Evolutionary conservation across 2,113 vertebrate genomes (phyloP), one percentile per base, ranked within the genome.

Genomic region (Spea multiplicata): DNA sequence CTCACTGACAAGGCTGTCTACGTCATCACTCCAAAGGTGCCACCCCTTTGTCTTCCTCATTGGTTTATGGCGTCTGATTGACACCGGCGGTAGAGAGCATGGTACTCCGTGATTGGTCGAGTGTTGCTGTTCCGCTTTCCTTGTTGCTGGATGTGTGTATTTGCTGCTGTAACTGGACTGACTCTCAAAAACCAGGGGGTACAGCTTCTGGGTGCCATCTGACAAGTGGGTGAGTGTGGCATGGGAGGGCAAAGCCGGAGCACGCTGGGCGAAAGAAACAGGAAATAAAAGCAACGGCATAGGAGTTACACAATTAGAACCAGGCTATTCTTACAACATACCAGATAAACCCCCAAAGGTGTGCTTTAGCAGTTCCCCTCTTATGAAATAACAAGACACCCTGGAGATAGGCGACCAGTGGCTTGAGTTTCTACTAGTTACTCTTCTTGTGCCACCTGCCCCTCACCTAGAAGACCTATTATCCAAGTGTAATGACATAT

Each of bases 111-210:
- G 75, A 78, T 78, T 78, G 75, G 75, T 57, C 46, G 57, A 12
- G 7, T 6, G 4, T 55, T 44, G 9, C 75, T 71, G 75, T 78
- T 78, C 75, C 75, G 75, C 67, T 78, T 78, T 78, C 75, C 75
- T 78, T 78, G 75, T 78, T 78, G 75, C 75, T 71, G 75, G 49
- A 77, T 71, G 68, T 78, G 66, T 78, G 75, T 77, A 70, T 71
- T 10, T 62, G 57, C 59, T 49, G 57, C 59, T 62, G 66, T 48
- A 44, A 57, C 75, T 64, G 74, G 14, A 17, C 8, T 14, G 64
- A 57, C 62, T n/a, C n/a, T 52, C n/a, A 57, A 52, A 70, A 46
- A 70, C 8, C 55, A 59, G 75, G 53, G 57, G 75, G 52, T 61
- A 52, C 52, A 44, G 53, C 65, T 44, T 16, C 14, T 59, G 65